Evolutionary conservation across 2,113 vertebrate genomes (phyloP).

Genomic region (Octodon degus): DNA sequence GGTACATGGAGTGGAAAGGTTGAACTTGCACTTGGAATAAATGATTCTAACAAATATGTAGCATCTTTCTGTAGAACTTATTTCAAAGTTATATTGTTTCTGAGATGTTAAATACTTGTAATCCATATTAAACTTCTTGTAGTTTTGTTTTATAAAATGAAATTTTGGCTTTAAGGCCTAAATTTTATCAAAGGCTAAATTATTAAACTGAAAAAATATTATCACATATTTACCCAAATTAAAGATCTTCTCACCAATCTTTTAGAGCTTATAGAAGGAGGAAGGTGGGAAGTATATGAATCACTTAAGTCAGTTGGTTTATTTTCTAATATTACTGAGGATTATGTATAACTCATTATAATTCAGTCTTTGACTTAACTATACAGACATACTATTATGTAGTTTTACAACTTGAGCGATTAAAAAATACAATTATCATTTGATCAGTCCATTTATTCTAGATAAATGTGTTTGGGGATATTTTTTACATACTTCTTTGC

Average conservation of each 20-base stretch:
- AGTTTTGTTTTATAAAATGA: not conserved
- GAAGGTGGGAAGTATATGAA: not conserved
- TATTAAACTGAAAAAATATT: slow-evolving; percentile 7
- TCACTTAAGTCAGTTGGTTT: not conserved
- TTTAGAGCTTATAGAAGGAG: not conserved
- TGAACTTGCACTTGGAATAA: not conserved
- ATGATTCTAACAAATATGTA: not conserved
- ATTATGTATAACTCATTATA: not conserved
- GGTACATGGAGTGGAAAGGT: not conserved
- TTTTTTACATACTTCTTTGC: not conserved
- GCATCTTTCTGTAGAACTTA: not conserved
- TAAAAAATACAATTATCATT: slow-evolving; percentile 42
- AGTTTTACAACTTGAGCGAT: not conserved
- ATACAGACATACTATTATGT: not conserved
- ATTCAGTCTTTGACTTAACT: slow-evolving; percentile 1
- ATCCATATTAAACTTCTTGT: not conserved
- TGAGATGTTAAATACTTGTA: slow-evolving; percentile 40
- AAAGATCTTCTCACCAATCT: not conserved
- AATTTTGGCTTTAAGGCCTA: slow-evolving; percentile 29
- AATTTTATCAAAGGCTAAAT: slow-evolving; percentile 11
- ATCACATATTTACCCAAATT: not conserved
- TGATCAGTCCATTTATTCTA: not conserved
- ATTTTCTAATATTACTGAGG: slow-evolving; percentile 40
- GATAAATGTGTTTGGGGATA: not conserved
- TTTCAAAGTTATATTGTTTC: slow-evolving; percentile 42